Base-by-base conservation (phyloP, 2,797 vertebrate species). In the Artibeus jamaicensis region DNA sequence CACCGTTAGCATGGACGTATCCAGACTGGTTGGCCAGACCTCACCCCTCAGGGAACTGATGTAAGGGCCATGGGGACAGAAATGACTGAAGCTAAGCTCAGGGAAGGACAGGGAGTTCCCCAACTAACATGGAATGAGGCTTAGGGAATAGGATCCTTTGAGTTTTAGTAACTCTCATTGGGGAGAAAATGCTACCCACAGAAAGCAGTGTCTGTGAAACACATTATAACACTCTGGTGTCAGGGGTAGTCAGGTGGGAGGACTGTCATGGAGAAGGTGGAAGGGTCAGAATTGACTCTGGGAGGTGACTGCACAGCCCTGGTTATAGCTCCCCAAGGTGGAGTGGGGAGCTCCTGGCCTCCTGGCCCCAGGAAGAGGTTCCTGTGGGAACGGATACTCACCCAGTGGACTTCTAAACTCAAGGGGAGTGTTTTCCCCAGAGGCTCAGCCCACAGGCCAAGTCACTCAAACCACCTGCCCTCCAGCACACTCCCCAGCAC, bases 161-260 rank as follows among this genome's bases (percentile, higher is more conserved):
- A 44, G n/a, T 73, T 92, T 77, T 9, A 32, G 50, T 21, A 92
- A 81, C 85, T 53, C 32, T 84, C 32, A 1, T 73, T 67, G 57
- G 34, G 44, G 26, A 59, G 39, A 74, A 65, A 46, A 86, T 26
- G 32, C 8, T 81, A 91, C 48, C 22, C 22, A 77, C 62, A 88
- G 70, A 78, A 83, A 96, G 50, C 39, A 86, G 21, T 87, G 65
- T 62, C 68, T 82, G 8, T 83, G 73, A 93, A 91, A 86, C 29
- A 50, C 29, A 59, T 42, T 70, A 65, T 82, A 79, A 50, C 15
- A 42, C n/a, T 94, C n/a, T 37, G n/a, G 65, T 76, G 42, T 85
- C 18, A 37, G 29, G 46, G 8, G 18, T 71, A 24, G 55, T 3
- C 57, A 50, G 6, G 14, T 59, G 1, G 65, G 34, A 21, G 8